Percentiles rank a stretch among this genome's conserved stretches.
These are phyloP conservation scores for Cotesia chilonis DNA, from an alignment of 1,140 invertebrate species.

Conservation along the genomic window DNA sequence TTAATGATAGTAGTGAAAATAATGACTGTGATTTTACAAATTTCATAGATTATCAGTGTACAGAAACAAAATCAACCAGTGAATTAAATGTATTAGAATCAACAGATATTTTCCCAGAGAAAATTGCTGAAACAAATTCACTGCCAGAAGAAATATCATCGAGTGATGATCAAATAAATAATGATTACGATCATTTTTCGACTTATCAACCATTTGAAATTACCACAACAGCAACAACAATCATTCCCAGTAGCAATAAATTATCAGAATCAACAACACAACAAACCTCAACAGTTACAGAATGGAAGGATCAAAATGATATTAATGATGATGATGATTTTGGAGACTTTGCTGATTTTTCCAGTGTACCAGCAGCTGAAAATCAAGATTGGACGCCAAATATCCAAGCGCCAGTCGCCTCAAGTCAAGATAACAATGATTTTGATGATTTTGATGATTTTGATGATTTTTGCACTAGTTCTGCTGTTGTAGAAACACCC, in stretches of 20 bases:
- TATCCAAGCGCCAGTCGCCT: background rate
- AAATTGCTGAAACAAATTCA: background rate
- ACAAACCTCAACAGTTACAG: slow-evolving; percentile 5
- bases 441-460: slow-evolving; percentile 69
- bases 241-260: background rate
- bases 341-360: slow-evolving; percentile 57
- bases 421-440: slow-evolving; percentile 60
- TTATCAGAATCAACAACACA: background rate
- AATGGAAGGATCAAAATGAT: slow-evolving; percentile 25
- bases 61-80: background rate
- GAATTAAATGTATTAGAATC: slow-evolving; percentile 1
- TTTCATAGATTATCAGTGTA: slow-evolving; percentile 24
- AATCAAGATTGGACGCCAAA: slow-evolving; percentile 29
- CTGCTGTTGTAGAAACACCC: slow-evolving; percentile 46
- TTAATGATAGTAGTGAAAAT: slow-evolving; percentile 19
- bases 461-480: slow-evolving; percentile 65
- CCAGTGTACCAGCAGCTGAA: slow-evolving; percentile 29
- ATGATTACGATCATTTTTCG: background rate
- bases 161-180: background rate
- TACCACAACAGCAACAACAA: background rate
- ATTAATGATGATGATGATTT: slow-evolving; percentile 51
- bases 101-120: background rate
- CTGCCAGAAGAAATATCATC: slow-evolving; percentile 4
- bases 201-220: background rate
- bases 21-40: slow-evolving; percentile 26